Evolutionary conservation across 2,113 vertebrate genomes (phyloP).

Genomic region (Melanerpes aurifrons): DNA sequence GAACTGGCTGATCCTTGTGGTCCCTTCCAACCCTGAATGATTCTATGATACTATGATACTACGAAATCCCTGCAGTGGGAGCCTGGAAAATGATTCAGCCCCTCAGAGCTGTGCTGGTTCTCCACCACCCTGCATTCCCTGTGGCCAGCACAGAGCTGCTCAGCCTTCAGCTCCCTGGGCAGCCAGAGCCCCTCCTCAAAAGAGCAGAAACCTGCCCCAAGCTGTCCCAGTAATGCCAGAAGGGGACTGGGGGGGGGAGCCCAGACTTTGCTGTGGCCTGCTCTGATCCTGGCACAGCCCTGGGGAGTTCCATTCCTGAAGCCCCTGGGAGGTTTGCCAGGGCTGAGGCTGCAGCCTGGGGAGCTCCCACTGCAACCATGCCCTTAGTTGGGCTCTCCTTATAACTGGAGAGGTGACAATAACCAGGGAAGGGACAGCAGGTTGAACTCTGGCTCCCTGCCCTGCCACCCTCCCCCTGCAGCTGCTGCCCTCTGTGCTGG

Average conservation of each 20-base stretch:
- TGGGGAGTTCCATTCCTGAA: neutral
- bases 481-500: neutral
- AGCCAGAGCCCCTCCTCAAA: neutral
- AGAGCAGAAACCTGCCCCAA: neutral
- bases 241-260: neutral
- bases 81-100: neutral
- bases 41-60: too few species aligned
- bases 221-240: neutral
- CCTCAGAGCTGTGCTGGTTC: neutral
- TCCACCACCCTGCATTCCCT: neutral
- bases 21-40: too few species aligned
- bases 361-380: neutral
- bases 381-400: neutral
- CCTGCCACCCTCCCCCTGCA: neutral
- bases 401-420: neutral
- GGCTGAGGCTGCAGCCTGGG: neutral
- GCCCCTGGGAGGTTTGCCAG: neutral
- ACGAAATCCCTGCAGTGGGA: neutral
- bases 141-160: conserved; percentile 31
- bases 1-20: too few species aligned
- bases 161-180: neutral
- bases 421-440: accelerated
- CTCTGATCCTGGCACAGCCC: accelerated
- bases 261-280: neutral
- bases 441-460: accelerated